phyloP scores from a whole-genome alignment of 2,797 vertebrate species.

The Cynodonichthys magdalenae region DNA sequence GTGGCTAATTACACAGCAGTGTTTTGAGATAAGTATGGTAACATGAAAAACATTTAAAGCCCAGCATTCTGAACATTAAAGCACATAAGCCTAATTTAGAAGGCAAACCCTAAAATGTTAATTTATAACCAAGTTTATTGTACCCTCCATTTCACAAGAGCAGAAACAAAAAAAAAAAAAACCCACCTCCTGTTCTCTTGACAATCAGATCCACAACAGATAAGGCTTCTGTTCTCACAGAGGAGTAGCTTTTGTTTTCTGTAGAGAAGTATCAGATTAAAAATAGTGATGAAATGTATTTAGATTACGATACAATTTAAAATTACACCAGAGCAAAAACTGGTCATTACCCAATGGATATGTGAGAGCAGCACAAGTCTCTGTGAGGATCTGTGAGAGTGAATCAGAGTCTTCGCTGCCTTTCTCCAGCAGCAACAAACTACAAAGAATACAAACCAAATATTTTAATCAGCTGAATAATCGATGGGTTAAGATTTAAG shows the following conservation, averaged over 20 bases:
- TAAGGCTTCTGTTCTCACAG: conserved; percentile 95
- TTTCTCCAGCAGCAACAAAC: conserved; percentile 90
- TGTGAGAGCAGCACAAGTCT: conserved; percentile 90
- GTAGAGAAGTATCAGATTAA: conserved; percentile 34
- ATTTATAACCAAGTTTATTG: no score
- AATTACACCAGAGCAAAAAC: background rate
- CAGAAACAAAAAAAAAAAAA: background rate
- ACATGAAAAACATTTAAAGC: no score
- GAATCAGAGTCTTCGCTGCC: conserved; percentile 81
- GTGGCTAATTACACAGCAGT: no score
- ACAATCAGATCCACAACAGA: conserved; percentile 92
- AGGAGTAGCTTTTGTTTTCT: conserved; percentile 99
- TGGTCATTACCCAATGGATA: conserved; percentile 88
- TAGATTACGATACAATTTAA: fast-evolving
- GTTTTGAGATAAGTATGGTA: no score
- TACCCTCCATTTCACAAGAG: background rate
- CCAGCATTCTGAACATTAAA: no score
- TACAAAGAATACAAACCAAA: conserved; percentile 39
- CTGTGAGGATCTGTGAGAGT: conserved; percentile 89
- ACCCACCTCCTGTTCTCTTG: conserved; percentile 89
- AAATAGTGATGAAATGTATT: background rate
- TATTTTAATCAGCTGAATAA: background rate
- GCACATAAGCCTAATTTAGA: background rate
- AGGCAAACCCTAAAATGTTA: no score
- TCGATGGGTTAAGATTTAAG: no score